These are phyloP conservation scores for Lycocerus yunnanus DNA, from an alignment of 2,888 invertebrate species.

Conservation along the genomic window DNA sequence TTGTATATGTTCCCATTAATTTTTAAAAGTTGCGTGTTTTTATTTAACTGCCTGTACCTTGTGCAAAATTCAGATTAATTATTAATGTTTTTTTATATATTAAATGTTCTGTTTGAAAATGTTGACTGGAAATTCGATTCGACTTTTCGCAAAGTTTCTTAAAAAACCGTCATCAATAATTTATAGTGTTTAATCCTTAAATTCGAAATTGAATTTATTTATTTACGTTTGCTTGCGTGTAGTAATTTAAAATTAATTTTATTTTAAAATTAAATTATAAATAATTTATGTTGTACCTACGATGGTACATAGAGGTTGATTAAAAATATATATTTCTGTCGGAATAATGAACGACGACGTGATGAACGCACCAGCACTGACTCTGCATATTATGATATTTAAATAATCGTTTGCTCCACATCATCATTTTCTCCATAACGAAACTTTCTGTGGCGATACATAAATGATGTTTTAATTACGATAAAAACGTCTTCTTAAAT, in stretches of 20 bases:
- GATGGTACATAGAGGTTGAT: not conserved
- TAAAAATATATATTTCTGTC: not conserved
- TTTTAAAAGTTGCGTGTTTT: not conserved
- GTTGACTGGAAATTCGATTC: not conserved
- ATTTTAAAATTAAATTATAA: not conserved
- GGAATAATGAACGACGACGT: too few relatives aligned
- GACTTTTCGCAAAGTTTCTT: not conserved
- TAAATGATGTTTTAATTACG: slow-evolving; percentile 13
- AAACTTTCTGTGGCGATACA: slow-evolving; percentile 5
- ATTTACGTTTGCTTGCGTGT: not conserved
- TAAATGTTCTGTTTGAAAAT: not conserved
- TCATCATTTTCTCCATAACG: not conserved
- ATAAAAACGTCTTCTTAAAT: slow-evolving; percentile 12
- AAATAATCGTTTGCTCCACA: not conserved
- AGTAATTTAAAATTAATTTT: not conserved
- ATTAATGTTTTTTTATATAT: not conserved
- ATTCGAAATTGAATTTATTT: not conserved
- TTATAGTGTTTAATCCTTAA: not conserved
- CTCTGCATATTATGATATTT: not conserved
- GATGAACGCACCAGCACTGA: too few relatives aligned
- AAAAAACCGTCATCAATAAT: not conserved
- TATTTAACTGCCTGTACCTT: not conserved
- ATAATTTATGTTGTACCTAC: not conserved
- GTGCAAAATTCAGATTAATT: not conserved
- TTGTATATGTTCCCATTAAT: not conserved